Evolutionary conservation across 2,797 vertebrate genomes (phyloP).

Genomic region (Gephyroberyx darwinii): DNA sequence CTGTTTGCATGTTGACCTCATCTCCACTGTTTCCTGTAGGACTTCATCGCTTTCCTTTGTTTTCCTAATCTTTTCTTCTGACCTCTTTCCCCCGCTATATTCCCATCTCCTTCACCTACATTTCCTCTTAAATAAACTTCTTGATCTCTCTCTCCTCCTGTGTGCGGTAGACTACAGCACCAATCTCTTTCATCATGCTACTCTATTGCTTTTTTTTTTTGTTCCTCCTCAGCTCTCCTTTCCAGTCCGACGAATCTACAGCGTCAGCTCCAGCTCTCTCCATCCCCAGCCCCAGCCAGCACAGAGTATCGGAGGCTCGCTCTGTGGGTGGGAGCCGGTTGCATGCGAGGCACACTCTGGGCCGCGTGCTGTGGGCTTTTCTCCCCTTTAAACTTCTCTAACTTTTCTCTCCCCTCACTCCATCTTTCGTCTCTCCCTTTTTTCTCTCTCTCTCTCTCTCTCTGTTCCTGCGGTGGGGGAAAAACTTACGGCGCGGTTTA

Average conservation of each 20-base stretch:
- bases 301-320: slow-evolving; percentile 56
- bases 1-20: slow-evolving; percentile 20
- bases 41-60: slow-evolving; percentile 8
- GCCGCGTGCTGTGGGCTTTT: slow-evolving; percentile 72
- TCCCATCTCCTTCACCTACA: slow-evolving; percentile 17
- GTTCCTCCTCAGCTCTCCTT: slow-evolving; percentile 34
- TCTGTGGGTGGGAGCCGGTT: slow-evolving; percentile 75
- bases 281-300: slow-evolving; percentile 35
- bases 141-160: background rate
- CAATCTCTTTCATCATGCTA: slow-evolving; percentile 33
- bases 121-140: slow-evolving; percentile 21
- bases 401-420: slow-evolving; percentile 60
- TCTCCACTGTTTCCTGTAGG: background rate
- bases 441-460: slow-evolving; percentile 3
- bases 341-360: slow-evolving; percentile 74
- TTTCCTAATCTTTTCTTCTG: slow-evolving; percentile 12
- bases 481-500: slow-evolving; percentile 78
- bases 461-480: slow-evolving; percentile 64
- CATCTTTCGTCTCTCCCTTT: slow-evolving; percentile 55
- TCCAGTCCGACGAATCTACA: slow-evolving; percentile 31
- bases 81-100: slow-evolving; percentile 11
- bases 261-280: slow-evolving; percentile 44
- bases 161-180: background rate
- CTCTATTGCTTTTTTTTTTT: slow-evolving; percentile 13
- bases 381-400: slow-evolving; percentile 66